phyloP scores from a whole-genome alignment of 2,888 invertebrate species.

The Mythimna vitellina region DNA sequence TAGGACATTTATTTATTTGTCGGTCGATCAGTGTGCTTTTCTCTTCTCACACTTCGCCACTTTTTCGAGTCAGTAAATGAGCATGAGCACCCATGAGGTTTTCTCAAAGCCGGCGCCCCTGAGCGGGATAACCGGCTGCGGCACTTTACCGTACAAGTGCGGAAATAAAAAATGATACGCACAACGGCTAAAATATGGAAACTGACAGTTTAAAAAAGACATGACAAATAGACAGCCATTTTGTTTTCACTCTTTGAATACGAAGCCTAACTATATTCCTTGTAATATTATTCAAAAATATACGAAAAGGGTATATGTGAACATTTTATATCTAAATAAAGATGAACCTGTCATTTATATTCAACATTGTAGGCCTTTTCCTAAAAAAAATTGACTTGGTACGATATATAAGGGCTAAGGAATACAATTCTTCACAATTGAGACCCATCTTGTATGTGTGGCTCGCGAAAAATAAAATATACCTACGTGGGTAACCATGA shows the following conservation, averaged over 20 bases:
- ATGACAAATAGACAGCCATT: not conserved
- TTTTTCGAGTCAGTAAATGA: too few relatives aligned
- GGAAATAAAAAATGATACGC: too few relatives aligned
- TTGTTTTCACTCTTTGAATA: not conserved
- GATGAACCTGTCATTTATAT: conserved; percentile 8
- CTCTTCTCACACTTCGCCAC: too few relatives aligned
- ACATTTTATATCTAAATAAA: conserved; percentile 1
- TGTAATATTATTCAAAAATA: conserved; percentile 18
- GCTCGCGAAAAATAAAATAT: not conserved
- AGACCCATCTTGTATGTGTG: not conserved
- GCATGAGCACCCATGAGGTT: too few relatives aligned
- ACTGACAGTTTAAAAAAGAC: too few relatives aligned
- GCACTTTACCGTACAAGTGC: too few relatives aligned
- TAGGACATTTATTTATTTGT: too few relatives aligned
- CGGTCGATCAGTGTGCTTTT: too few relatives aligned
- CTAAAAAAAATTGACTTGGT: conserved; percentile 4
- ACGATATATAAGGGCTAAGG: not conserved
- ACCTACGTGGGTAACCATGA: too few relatives aligned
- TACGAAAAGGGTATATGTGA: not conserved
- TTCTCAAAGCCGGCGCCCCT: too few relatives aligned
- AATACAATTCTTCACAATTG: conserved; percentile 7
- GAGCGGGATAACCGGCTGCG: too few relatives aligned
- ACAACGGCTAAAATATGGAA: too few relatives aligned
- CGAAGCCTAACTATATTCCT: not conserved
- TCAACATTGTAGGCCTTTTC: conserved; percentile 16